Percentiles rank a stretch among this genome's conserved stretches.
Evolutionary conservation across 2,888 invertebrate genomes (phyloP).

Genomic region (Cephus sareptanus): DNA sequence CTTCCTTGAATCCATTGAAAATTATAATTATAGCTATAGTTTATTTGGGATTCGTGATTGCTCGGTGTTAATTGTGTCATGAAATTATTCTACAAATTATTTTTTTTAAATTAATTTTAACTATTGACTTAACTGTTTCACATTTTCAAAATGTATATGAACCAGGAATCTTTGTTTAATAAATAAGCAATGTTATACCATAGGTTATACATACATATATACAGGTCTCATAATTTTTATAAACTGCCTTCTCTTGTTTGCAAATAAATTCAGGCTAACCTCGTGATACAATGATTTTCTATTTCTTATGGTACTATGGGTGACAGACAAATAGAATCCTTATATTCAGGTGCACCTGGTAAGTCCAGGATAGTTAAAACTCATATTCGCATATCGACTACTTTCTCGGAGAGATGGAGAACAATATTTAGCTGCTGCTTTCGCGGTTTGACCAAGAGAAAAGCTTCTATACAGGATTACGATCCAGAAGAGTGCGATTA

Average conservation of each 20-base stretch:
- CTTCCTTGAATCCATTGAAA: not conserved
- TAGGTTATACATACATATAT: not conserved
- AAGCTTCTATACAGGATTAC: slow-evolving; percentile 10
- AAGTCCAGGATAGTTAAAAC: not conserved
- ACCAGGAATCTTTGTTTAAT: not conserved
- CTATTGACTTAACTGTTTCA: not conserved
- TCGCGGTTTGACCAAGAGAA: slow-evolving; percentile 3
- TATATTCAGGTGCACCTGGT: not conserved
- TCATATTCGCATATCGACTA: not conserved
- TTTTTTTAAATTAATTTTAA: not conserved
- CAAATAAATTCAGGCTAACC: not conserved
- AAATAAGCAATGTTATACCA: not conserved
- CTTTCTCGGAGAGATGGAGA: slow-evolving; percentile 9
- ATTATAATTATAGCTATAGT: not conserved
- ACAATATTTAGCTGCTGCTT: slow-evolving; percentile 24
- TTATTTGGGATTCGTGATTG: not conserved
- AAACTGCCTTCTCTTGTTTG: not conserved
- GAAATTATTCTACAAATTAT: too few species aligned
- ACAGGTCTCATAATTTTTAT: not conserved
- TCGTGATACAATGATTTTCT: not conserved
- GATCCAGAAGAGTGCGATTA: slow-evolving; percentile 39
- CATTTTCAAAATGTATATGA: not conserved
- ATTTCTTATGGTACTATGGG: not conserved
- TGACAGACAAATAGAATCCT: not conserved
- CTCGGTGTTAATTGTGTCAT: too few species aligned